phyloP scores from a whole-genome alignment of 1,140 invertebrate genomes.

The Leucophenga varia region DNA sequence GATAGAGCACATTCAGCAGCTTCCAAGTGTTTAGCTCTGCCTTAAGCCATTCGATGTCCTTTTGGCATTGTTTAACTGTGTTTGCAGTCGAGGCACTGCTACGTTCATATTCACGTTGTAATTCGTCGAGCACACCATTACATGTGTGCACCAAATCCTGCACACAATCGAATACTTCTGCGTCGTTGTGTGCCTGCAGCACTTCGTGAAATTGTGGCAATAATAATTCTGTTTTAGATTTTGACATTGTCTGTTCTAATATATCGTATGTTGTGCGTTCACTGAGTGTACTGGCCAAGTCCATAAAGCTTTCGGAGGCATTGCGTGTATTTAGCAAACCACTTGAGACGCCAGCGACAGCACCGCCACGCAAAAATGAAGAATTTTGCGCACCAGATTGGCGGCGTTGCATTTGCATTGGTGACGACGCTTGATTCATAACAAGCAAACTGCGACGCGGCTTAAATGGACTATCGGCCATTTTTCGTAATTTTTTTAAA shows the following conservation, averaged over 20 bases:
- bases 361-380: background rate
- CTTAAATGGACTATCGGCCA: slow-evolving; percentile 12
- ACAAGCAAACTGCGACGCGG: slow-evolving; percentile 8
- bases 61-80: slow-evolving; percentile 26
- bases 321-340: background rate
- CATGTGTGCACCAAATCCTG: slow-evolving; percentile 61
- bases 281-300: slow-evolving; percentile 8
- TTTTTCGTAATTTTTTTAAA: slow-evolving; percentile 1
- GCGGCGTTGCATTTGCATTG: slow-evolving; percentile 6
- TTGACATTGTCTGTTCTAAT: background rate
- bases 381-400: too few relatives aligned
- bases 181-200: slow-evolving; percentile 59
- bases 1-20: slow-evolving; percentile 75
- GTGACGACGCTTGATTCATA: too few relatives aligned
- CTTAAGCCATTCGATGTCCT: slow-evolving; percentile 61
- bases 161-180: slow-evolving; percentile 62
- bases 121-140: slow-evolving; percentile 57
- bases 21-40: slow-evolving; percentile 88
- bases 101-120: slow-evolving; percentile 38
- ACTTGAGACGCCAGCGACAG: background rate
- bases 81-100: slow-evolving; percentile 18
- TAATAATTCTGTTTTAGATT: slow-evolving; percentile 59
- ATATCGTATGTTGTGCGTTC: background rate
- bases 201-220: slow-evolving; percentile 64
- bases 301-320: background rate